Conservation (phyloP, 2,113 vertebrate species). For the Naja naja region DNA sequence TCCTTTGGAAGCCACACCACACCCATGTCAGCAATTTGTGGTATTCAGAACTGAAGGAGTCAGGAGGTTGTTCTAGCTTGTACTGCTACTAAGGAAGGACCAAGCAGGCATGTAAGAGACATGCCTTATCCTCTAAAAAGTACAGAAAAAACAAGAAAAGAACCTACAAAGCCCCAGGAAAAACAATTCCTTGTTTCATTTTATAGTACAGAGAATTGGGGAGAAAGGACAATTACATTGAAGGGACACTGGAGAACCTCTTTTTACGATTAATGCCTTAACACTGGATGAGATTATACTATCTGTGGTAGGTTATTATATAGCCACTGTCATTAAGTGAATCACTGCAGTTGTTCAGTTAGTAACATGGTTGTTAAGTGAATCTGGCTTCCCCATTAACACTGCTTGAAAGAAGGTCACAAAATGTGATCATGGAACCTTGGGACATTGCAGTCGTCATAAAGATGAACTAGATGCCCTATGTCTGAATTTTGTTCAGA, state of each 20-base stretch:
- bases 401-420: background rate
- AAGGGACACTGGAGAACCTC: background rate
- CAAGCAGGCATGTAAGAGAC: conserved; percentile 46
- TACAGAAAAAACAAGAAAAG: conserved; percentile 30
- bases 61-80: conserved; percentile 67
- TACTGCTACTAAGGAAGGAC: conserved; percentile 53
- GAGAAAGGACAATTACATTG: conserved; percentile 9
- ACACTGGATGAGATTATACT: background rate
- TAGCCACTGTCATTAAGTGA: background rate
- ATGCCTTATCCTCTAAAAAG: conserved; percentile 49
- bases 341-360: background rate
- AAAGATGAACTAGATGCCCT: background rate
- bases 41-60: conserved; percentile 69
- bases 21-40: conserved; percentile 73
- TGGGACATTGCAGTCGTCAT: background rate
- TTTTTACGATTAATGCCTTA: background rate
- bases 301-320: background rate
- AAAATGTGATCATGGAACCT: background rate
- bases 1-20: conserved; percentile 62
- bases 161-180: conserved; percentile 8
- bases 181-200: background rate
- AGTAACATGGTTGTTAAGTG: background rate
- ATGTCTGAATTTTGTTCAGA: background rate
- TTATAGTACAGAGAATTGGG: background rate
- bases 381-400: background rate